Evolutionary conservation across 2,888 invertebrate genomes (phyloP).

Genomic region (Tryphoninae sp.): DNA sequence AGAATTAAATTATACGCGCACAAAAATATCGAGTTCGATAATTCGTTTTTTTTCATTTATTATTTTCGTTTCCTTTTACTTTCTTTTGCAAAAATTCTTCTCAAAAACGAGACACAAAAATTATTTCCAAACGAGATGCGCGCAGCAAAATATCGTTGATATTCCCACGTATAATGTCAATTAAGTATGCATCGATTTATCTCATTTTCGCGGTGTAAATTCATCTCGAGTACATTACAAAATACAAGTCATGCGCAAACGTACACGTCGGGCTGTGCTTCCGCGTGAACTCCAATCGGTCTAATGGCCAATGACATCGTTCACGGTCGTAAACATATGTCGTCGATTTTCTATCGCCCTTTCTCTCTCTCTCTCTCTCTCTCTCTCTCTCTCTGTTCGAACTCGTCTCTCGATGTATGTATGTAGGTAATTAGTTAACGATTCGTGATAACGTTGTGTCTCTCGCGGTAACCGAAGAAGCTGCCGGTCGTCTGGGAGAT

Average conservation of each 20-base stretch:
- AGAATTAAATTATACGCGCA: too few species aligned
- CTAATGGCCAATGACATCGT: constrained; percentile 70
- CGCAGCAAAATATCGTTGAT: not conserved
- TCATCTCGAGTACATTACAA: not conserved
- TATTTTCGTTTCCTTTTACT: not conserved
- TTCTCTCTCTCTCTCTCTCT: too few species aligned
- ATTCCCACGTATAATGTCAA: constrained; percentile 15
- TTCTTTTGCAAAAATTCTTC: not conserved
- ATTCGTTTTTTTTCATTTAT: not conserved
- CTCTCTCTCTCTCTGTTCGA: not conserved
- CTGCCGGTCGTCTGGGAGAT: constrained; percentile 36
- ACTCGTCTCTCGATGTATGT: constrained; percentile 29
- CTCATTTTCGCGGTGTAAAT: constrained; percentile 27
- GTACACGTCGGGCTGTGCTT: constrained; percentile 46
- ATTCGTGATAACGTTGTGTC: constrained; percentile 60
- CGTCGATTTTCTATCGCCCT: constrained; percentile 25
- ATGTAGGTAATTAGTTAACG: constrained; percentile 65
- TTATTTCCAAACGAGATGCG: not conserved
- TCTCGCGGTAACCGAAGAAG: constrained; percentile 50
- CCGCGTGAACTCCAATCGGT: constrained; percentile 64
- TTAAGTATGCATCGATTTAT: constrained; percentile 13
- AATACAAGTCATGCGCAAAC: constrained; percentile 7
- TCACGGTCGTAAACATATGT: constrained; percentile 63
- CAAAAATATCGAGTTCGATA: not conserved
- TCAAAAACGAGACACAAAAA: not conserved